Percentiles rank a stretch among this genome's conserved stretches.
Evolutionary conservation across 2,888 invertebrate species (phyloP).

Genomic region (Drosophila paramelanica): DNA sequence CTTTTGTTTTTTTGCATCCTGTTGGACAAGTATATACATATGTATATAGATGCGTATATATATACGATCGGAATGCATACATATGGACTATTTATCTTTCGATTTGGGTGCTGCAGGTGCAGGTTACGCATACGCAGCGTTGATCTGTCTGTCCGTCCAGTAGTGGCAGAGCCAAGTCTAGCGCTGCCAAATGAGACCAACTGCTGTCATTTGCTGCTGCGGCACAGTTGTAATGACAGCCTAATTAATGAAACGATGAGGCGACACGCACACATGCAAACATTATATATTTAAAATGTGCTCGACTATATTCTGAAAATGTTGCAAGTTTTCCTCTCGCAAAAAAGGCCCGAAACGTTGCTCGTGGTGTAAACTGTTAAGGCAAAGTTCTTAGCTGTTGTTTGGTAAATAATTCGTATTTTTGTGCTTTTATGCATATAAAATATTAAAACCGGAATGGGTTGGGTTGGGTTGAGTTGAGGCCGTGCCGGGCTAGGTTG

Average conservation of each 20-base stretch:
- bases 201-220: conserved; percentile 11
- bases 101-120: conserved; percentile 6
- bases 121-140: conserved; percentile 42
- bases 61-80: not conserved
- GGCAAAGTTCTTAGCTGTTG: conserved; percentile 44
- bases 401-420: conserved; percentile 49
- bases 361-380: conserved; percentile 41
- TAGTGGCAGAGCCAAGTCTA: not conserved
- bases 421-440: conserved; percentile 56
- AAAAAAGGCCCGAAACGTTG: conserved; percentile 2
- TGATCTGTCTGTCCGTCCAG: conserved; percentile 9
- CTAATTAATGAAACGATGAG: conserved; percentile 82
- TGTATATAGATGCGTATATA: not conserved
- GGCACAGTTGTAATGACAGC: conserved; percentile 77
- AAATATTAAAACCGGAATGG: conserved; percentile 46
- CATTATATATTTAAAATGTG: not conserved
- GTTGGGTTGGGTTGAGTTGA: not conserved
- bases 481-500: conserved; percentile 1
- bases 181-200: not conserved
- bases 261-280: conserved; percentile 20
- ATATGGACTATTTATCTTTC: not conserved
- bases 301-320: conserved; percentile 11
- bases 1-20: conserved; percentile 17
- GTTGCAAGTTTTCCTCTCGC: conserved; percentile 26
- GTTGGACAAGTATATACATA: conserved; percentile 1